Evolutionary conservation across 2,888 invertebrate species (phyloP), one percentile per base, ranked within the genome.

Genomic region (Ashinkailepas kermadecensis): DNA sequence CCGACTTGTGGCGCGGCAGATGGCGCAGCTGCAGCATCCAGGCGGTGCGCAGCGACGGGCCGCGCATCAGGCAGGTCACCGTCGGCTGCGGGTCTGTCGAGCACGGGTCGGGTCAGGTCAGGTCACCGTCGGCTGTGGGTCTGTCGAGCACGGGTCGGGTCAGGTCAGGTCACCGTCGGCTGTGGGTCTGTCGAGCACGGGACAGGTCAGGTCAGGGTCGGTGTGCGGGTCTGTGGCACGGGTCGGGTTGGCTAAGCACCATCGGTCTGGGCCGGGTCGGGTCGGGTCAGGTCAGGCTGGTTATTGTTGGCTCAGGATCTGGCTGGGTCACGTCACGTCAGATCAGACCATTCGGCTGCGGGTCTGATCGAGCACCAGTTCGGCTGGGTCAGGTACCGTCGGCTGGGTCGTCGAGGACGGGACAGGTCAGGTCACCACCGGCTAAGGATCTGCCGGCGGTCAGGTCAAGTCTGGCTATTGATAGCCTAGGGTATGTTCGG

Each of bases 1-100:
- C 93, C 7, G 92, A 92, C 86, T 94, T 93, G 86, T 93, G 92
- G 67, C 96, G 91, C 0, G 97, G 95, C 83, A 95, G 90, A 87
- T 97, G 96, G 67, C 97, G 91, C 81, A 95, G 89, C 86, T 94
- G 93, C 91, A 95, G 91, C 13, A 94, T 94, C 98, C 98, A 99
- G 39, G 96, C 95, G 89, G 95, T 95, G 10, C 97, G 92, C 0
- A 97, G 97, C 89, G 96, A 97, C 0, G 96, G 95, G 82, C 96
- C 95, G 3, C 98, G 91, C 83, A 97, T 93, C 81, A 99, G 89
- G 81, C 96, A 92, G 87, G 92, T 92, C 12, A 98, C 93, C 0
- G 96, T 96, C 0, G 97, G 97, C 86, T 97, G 95, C 8, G 96
- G 96, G 88, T 97, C 97, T 90, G 85, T 74, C 70, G 78, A n/a